phyloP scores from a whole-genome alignment of 2,888 invertebrate species.

The Prosapia bicincta region DNA sequence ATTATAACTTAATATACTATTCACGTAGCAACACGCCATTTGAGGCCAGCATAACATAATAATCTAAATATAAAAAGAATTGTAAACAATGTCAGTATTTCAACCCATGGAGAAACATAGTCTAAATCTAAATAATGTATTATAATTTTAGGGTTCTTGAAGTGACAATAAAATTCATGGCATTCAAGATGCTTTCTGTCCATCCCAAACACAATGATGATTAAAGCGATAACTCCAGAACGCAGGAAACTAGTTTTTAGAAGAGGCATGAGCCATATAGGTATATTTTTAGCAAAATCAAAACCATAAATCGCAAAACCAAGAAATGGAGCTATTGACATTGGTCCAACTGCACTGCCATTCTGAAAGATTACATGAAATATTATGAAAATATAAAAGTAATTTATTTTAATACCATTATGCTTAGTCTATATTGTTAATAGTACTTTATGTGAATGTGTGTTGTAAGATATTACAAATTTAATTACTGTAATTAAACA shows the following conservation, averaged over 20 bases:
- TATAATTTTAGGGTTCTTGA: constrained; percentile 60
- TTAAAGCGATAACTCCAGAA: constrained; percentile 60
- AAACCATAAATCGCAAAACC: constrained; percentile 67
- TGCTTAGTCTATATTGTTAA: no score
- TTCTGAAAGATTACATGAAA: no score
- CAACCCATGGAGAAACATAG: constrained; percentile 54
- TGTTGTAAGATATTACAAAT: no score
- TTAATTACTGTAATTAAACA: no score
- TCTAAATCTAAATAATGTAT: constrained; percentile 59
- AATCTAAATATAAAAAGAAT: constrained; percentile 57
- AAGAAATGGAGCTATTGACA: constrained; percentile 61
- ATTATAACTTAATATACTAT: not conserved
- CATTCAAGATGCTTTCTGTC: constrained; percentile 56
- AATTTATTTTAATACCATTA: no score
- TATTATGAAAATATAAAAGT: no score
- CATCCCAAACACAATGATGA: constrained; percentile 61
- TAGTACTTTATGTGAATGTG: no score
- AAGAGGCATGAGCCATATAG: constrained; percentile 56
- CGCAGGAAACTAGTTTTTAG: constrained; percentile 66
- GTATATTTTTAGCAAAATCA: constrained; percentile 63
- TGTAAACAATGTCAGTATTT: constrained; percentile 52
- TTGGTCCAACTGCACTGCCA: constrained; percentile 63
- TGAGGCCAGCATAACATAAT: constrained; percentile 56
- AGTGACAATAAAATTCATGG: constrained; percentile 53
- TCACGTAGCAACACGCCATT: constrained; percentile 46